phyloP scores from a whole-genome alignment of 2,113 vertebrate genomes.

The Oryzias woworae region DNA sequence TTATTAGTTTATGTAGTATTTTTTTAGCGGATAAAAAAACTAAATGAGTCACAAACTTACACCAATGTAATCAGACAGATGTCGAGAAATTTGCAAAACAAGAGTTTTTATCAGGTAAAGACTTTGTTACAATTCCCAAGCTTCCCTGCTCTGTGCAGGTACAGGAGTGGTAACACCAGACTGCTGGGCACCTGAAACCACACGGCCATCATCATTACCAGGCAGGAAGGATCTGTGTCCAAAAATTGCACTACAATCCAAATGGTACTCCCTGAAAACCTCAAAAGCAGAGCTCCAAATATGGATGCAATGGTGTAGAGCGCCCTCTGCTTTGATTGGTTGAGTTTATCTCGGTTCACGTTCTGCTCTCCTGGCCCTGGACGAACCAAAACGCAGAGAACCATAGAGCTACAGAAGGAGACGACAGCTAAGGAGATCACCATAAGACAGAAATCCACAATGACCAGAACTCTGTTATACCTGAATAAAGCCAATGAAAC shows the following conservation, averaged over 20 bases:
- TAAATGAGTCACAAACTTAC: too few relatives aligned
- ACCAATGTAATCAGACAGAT: too few relatives aligned
- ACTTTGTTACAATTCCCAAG: too few relatives aligned
- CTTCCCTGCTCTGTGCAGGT: background rate
- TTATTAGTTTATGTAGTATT: too few relatives aligned
- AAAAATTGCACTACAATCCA: fast-evolving
- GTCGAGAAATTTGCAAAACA: too few relatives aligned
- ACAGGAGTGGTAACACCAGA: slow-evolving; percentile 2
- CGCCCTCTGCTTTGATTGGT: slow-evolving; percentile 8
- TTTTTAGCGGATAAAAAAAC: too few relatives aligned
- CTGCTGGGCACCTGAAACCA: slow-evolving; percentile 3
- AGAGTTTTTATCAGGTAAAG: too few relatives aligned
- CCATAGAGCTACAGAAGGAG: background rate
- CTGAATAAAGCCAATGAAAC: background rate
- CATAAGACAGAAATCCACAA: background rate
- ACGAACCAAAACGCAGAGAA: background rate
- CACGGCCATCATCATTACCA: background rate
- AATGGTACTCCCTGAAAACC: background rate
- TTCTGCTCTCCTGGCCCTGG: background rate
- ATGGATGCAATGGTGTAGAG: slow-evolving; percentile 5
- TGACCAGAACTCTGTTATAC: fast-evolving
- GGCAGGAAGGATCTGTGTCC: fast-evolving
- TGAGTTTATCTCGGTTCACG: background rate
- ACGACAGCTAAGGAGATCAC: background rate
- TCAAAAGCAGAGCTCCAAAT: background rate